phyloP scores from a whole-genome alignment of 2,797 vertebrate species.

The Myotis planiceps region DNA sequence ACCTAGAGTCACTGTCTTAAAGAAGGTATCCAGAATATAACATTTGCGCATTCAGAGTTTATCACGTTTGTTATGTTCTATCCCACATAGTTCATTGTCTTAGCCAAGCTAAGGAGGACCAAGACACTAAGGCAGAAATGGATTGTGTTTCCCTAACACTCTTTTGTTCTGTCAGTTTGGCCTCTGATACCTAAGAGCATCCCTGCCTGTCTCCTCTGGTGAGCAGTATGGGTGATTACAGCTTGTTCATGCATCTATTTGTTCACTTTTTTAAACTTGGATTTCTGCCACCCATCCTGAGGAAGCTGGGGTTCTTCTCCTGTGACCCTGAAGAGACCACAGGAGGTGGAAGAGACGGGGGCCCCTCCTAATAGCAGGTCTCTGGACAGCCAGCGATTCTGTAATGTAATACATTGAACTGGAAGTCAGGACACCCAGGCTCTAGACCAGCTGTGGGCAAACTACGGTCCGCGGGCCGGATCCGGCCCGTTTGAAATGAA shows the following conservation, averaged over 20 bases:
- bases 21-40: neutral
- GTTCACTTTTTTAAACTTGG: neutral
- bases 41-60: neutral
- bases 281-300: neutral
- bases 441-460: no score
- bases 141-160: neutral
- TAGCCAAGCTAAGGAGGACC: neutral
- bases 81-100: neutral
- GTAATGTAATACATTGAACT: neutral
- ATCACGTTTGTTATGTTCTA: neutral
- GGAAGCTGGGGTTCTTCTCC: neutral
- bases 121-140: constrained; percentile 1
- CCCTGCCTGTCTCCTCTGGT: neutral
- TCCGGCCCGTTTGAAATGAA: no score
- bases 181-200: neutral
- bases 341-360: neutral
- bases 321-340: neutral
- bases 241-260: neutral
- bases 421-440: neutral
- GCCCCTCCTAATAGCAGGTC: neutral
- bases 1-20: neutral
- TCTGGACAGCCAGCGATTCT: neutral
- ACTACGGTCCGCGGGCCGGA: no score
- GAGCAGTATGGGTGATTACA: neutral
- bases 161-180: neutral